Base-by-base conservation (phyloP, 2,113 vertebrate species). In the Saguinus midas region DNA sequence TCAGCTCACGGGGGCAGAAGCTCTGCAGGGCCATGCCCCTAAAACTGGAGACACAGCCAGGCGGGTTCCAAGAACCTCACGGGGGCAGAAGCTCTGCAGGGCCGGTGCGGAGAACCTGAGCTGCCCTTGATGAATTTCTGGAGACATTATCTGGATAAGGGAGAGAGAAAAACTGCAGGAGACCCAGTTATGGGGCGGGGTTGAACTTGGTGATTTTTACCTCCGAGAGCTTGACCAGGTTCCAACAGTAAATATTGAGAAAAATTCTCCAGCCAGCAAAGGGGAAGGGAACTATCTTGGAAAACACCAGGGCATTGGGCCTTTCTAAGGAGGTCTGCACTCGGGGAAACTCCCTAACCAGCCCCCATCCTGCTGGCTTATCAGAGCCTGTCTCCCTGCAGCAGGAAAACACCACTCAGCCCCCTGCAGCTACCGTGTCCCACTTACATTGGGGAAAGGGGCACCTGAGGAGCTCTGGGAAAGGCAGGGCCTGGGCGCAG, bases 61-160 rank as follows among this genome's bases (percentile, higher is more conserved):
- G 37, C 0, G 2, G 64, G 29, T 66, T 61, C 9, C 10, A 10
- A 25, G 64, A 32, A 66, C 29, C 25, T 66, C 11, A 16, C 27
- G 2, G 27, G 64, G 2, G 64, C 64, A 32, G 11, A 66, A 6
- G 3, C 21, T 16, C 29, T 14, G 64, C 29, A 27, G 29, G 13
- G 13, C 64, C 64, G 32, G 13, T 1, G 5, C 12, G 1, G 20
- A 43, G 5, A 14, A 2, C 6, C 50, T 23, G 8, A 83, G 8
- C 81, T 64, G 57, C 3, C 0, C 3, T 1, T 4, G 81, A 43
- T 3, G 8, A 45, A 8, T 7, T 7, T 29, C 17, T 14, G 68
- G 17, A 32, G 50, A n/a, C 11, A 2, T 35, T 5, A 17, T 7
- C 6, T 8, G 68, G 14, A 70, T 35, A 17, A n/a, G 17, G 18